Evolutionary conservation across 2,888 invertebrate genomes (phyloP).

Genomic region (Romanomermis culicivorax): DNA sequence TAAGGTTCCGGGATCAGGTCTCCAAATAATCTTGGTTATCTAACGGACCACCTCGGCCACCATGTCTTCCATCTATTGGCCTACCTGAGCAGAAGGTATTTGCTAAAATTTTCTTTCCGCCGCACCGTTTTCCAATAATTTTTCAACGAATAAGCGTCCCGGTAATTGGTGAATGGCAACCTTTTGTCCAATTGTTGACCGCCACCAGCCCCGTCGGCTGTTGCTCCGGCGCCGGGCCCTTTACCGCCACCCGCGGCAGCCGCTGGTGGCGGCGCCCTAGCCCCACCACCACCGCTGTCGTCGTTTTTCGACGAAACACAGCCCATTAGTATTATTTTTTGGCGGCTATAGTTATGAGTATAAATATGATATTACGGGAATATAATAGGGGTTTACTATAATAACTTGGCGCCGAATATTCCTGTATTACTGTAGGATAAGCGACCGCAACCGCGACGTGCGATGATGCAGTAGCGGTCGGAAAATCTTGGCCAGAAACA

Average conservation of each 20-base stretch:
- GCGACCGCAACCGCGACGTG: no score
- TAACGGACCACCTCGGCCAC: no score
- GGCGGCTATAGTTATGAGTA: no score
- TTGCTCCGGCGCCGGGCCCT: background rate
- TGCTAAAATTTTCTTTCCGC: constrained; percentile 16
- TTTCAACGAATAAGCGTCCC: constrained; percentile 26
- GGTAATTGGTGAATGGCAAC: constrained; percentile 22
- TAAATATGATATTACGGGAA: no score
- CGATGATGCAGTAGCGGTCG: no score
- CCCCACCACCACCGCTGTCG: background rate
- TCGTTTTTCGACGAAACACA: background rate
- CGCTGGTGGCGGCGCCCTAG: background rate
- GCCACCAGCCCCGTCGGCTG: background rate
- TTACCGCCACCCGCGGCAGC: background rate
- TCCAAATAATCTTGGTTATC: no score
- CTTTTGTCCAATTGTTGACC: constrained; percentile 15
- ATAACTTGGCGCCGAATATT: no score
- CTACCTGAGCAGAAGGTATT: background rate
- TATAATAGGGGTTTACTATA: no score
- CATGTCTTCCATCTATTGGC: background rate
- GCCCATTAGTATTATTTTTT: no score
- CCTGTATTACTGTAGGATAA: no score
- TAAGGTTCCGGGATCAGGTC: no score
- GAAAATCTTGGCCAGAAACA: no score
- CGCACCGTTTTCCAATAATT: constrained; percentile 27